Base-by-base conservation (phyloP, 2,888 invertebrate species). In the Didymodactylos carnosus region DNA sequence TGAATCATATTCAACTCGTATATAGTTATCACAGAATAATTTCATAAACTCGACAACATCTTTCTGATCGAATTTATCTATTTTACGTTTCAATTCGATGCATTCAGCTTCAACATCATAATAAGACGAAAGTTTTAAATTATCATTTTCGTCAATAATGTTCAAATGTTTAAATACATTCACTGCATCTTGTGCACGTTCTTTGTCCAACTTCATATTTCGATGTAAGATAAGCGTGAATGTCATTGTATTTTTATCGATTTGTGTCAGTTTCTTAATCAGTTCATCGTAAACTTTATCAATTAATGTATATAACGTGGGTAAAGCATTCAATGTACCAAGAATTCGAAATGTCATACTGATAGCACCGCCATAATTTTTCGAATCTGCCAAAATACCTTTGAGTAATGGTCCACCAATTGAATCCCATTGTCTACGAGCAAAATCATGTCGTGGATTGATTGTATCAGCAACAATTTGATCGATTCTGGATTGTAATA, bases 401-500 rank as follows among this genome's bases (percentile, higher is more conserved):
- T 72, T 72, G 13, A 72, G 35, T 10, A 72, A 41, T 11, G 72
- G 72, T n/a, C 14, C 14, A 23, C 51, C 72, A 25, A 72, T 40
- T 11, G 72, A 72, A 40, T 49, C 39, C 72, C 72, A 72, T 40
- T 49, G 51, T 29, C 46, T 46, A 14, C 23, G 25, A 14, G 29
- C 23, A 19, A 49, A 49, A 35, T n/a, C 29, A n/a, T 49, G 25
- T 25, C n/a, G 23, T 39, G 72, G 72, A 40, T 72, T 72, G 1
- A 72, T 51, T 25, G 72, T 41, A 39, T 72, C 53, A 3, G 29
- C 29, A 23, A 72, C 72, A 39, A 53, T 72, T 72, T 72, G 46
- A 23, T 72, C 53, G 19, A 72, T 27, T 53, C n/a, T n/a, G 25
- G 19, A n/a, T 53, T 72, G 51, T 1, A 72, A 19, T 23, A 25